These are phyloP conservation scores for Cichladusa arquata DNA, from an alignment of 2,113 vertebrate genomes.

Conservation along the genomic window DNA sequence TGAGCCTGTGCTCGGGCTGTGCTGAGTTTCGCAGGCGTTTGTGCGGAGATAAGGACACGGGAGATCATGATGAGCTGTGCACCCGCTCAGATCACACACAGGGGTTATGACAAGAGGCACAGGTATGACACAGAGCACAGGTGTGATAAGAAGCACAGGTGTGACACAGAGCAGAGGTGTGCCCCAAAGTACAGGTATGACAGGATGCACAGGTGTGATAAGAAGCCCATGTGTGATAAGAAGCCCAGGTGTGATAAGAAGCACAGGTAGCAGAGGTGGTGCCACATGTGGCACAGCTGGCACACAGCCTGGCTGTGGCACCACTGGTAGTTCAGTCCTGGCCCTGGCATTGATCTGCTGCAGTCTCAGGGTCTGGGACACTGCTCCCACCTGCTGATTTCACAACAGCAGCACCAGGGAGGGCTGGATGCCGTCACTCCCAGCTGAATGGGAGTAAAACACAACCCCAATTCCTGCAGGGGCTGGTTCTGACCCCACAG, in stretches of 20 bases:
- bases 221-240: neutral
- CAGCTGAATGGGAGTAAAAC: neutral
- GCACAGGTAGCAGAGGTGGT: neutral
- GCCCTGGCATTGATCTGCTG: neutral
- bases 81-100: fast-evolving
- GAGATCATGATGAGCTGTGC: neutral
- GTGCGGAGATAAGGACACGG: neutral
- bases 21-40: neutral
- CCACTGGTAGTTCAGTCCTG: neutral
- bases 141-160: no score
- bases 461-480: neutral
- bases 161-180: no score
- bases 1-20: neutral
- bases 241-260: neutral
- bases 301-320: neutral
- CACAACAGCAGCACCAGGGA: neutral
- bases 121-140: no score
- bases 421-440: neutral
- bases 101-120: neutral
- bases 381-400: neutral
- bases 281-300: neutral
- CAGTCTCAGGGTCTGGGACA: neutral
- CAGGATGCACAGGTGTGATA: no score
- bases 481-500: neutral
- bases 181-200: no score